phyloP scores from a whole-genome alignment of 2,888 invertebrate species.

The Xanthia icteritia region DNA sequence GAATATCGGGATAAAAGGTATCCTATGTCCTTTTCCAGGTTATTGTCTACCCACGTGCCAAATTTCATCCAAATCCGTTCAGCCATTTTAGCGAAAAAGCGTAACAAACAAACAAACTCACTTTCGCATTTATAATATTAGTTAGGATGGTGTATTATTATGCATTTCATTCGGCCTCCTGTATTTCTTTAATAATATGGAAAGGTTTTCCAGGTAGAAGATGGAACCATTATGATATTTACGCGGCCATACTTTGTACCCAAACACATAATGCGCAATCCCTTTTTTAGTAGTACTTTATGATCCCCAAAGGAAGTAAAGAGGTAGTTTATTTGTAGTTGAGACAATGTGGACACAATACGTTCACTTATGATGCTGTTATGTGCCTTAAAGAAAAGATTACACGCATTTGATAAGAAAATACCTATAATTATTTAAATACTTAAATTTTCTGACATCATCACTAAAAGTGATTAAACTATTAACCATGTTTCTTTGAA shows the following conservation, averaged over 20 bases:
- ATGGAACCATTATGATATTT: conserved; percentile 34
- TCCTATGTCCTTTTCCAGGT: too few species aligned
- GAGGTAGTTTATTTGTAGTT: conserved; percentile 31
- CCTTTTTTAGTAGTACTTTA: conserved; percentile 31
- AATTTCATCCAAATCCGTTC: too few species aligned
- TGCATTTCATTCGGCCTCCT: background rate
- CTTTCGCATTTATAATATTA: too few species aligned
- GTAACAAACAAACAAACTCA: too few species aligned
- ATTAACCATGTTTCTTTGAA: background rate
- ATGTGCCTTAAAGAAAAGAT: background rate
- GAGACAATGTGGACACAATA: background rate
- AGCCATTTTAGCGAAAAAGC: too few species aligned
- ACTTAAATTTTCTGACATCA: background rate
- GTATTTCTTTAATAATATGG: background rate
- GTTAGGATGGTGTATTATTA: background rate
- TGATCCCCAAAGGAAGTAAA: conserved; percentile 28
- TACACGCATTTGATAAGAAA: background rate
- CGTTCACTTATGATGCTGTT: background rate
- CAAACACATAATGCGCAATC: conserved; percentile 28
- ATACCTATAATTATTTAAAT: background rate
- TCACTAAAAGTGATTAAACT: background rate
- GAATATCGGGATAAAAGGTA: too few species aligned
- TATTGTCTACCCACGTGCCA: too few species aligned
- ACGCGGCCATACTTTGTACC: conserved; percentile 18
- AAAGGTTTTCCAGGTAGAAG: conserved; percentile 6